A percentile compares a stretch with the other conserved stretches of the same genome.
Evolutionary conservation across 1,140 invertebrate species (phyloP).

Genomic region (Drosophila pallidifrons): DNA sequence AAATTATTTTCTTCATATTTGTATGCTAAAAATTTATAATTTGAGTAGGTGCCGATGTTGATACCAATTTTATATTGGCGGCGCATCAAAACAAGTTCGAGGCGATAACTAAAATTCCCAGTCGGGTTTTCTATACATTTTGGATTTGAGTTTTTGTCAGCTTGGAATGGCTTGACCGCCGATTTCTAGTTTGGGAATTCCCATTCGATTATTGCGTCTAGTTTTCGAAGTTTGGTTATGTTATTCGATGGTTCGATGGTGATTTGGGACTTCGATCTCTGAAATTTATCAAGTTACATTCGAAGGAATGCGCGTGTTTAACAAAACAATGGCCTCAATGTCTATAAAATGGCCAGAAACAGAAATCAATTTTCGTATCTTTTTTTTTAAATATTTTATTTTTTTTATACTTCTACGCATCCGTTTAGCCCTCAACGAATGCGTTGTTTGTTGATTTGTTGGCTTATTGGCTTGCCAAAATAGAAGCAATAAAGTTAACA

Average conservation of each 20-base stretch:
- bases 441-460: slow-evolving; percentile 27
- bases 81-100: slow-evolving; percentile 68
- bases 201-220: slow-evolving; percentile 67
- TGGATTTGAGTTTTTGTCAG: slow-evolving; percentile 37
- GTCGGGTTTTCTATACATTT: slow-evolving; percentile 61
- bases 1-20: slow-evolving; percentile 74
- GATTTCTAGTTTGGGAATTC: slow-evolving; percentile 77
- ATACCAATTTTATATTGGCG: slow-evolving; percentile 45
- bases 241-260: slow-evolving; percentile 31
- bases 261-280: slow-evolving; percentile 20
- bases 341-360: slow-evolving; percentile 33
- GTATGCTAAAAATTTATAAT: slow-evolving; percentile 64
- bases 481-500: slow-evolving; percentile 78
- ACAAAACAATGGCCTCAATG: slow-evolving; percentile 60
- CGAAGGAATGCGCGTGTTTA: slow-evolving; percentile 42
- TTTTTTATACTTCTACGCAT: slow-evolving; percentile 37
- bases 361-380: slow-evolving; percentile 70
- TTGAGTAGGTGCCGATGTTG: slow-evolving; percentile 27
- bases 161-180: slow-evolving; percentile 30
- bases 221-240: slow-evolving; percentile 31
- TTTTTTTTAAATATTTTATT: slow-evolving; percentile 18
- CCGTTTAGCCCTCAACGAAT: slow-evolving; percentile 47
- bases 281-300: slow-evolving; percentile 55
- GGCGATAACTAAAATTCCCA: slow-evolving; percentile 40
- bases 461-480: slow-evolving; percentile 51